Evolutionary conservation across 2,113 vertebrate species (phyloP), one percentile per base, ranked within the genome.

Genomic region (Acrocephalus kingi): DNA sequence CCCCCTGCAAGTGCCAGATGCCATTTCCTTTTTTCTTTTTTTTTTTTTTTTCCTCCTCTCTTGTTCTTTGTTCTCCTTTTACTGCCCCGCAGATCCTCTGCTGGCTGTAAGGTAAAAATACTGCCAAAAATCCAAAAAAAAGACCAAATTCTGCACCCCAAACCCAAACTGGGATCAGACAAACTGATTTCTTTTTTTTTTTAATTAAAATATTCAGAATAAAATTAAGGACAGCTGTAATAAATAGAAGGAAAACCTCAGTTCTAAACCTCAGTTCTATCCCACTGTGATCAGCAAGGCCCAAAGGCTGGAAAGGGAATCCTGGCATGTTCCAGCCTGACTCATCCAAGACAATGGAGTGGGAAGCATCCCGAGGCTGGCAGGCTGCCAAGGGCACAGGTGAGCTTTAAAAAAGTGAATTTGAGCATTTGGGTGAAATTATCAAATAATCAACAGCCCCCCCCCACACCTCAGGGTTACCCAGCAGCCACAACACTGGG

Each of bases 51-150:
- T 2, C 0, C 3, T 1, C 15, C 15, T 15, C 25, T 13, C 21
- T 84, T 72, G 52, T 75, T 87, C 94, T 95, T 85, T 87, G 78
- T 94, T 95, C 91, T 94, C 87, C 51, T 76, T 80, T 82, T 79
- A 78, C 66, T 54, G 37, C 80, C 77, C 54, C 5, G 8, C 62
- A 77, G 45, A 56, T 17, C 37, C 1, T 63, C 46, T 63, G 48
- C 61, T 49, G 49, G n/a, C 59, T 68, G 3, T 4, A 75, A 93
- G 64, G 79, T 91, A 82, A 82, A 87, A 81, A 62, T 2, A 19
- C 27, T 6, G 30, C 9, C 15, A n/a, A 55, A 66, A 86, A 62
- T 4, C 49, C 27, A 6, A 21, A 15, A 4, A 74, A 83, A 92
- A 31, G 24, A 3, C 3, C 35, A 12, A 77, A 10, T 45, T 28